Evolutionary conservation across 2,113 vertebrate genomes (phyloP), one percentile per base, ranked within the genome.

Genomic region (Pluvianellus socialis): DNA sequence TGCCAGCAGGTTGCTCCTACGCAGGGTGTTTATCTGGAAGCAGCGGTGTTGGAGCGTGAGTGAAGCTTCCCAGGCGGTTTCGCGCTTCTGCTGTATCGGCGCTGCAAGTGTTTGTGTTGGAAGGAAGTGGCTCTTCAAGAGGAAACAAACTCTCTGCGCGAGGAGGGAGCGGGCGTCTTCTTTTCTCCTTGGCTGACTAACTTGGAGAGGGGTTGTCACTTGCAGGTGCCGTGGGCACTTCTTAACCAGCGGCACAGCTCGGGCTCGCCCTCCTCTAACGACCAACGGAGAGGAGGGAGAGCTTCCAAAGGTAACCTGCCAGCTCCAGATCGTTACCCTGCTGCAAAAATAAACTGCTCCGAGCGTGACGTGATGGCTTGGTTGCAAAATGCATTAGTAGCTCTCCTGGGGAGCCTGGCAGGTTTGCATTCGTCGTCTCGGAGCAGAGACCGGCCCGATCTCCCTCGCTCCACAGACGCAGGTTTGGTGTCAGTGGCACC

Each of bases 381-480:
- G 58, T 73, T 80, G 92, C 63, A 27, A 19, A 73, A 61, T 4
- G 47, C 40, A 3, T 68, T 59, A 42, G 68, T 14, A 26, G 44
- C 40, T 86, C 40, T 95, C 71, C 62, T 9, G 67, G 40, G 62
- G 80, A 86, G 86, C 63, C 33, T 2, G 0, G 20, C 30, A 27
- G 68, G 84, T 73, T 77, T 59, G 22, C 14, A 6, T 50, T 62
- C 53, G 10, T 84, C 33, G 0, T 7, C 45, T 45, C 2, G 0
- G 58, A 53, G 75, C 75, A 27, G 52, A 66, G 44, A 11, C n/a
- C 0, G 1, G 47, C 24, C 47, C 0, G 0, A 5, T 20, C 42
- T 28, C 38, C 52, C 33, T 33, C 0, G 0, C 55, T 23, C 30
- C 0, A 0, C 15, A 6, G 26, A 6, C 10, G 13, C 0, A 0